phyloP scores from a whole-genome alignment of 2,888 invertebrate genomes.

The Callinectes sapidus region DNA sequence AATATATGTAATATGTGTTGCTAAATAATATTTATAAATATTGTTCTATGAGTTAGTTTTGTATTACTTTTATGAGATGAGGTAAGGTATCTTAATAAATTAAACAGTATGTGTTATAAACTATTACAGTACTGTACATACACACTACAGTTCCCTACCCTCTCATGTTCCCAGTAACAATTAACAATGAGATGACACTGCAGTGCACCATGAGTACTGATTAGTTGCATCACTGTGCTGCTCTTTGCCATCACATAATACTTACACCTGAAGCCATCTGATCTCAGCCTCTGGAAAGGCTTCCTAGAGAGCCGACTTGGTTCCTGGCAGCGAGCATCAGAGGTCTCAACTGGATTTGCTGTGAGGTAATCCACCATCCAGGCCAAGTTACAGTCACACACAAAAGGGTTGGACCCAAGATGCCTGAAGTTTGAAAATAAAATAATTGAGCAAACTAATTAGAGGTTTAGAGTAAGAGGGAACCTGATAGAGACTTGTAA shows the following conservation, averaged over 20 bases:
- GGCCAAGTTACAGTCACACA: constrained; percentile 97
- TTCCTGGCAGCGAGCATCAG: constrained; percentile 82
- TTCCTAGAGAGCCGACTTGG: constrained; percentile 65
- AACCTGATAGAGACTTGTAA: no score
- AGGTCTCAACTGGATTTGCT: constrained; percentile 95
- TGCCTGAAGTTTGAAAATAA: constrained; percentile 81
- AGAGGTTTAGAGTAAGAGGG: background rate
- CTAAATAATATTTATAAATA: background rate
- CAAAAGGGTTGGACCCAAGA: constrained; percentile 96
- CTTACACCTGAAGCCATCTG: constrained; percentile 71
- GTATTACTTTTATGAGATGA: background rate
- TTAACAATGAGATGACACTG: background rate
- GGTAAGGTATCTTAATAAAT: background rate
- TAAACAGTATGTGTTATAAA: background rate
- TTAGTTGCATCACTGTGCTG: background rate
- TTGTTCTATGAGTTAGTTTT: background rate
- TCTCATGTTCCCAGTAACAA: background rate
- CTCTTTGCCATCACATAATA: background rate
- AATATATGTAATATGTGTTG: background rate
- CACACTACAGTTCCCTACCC: background rate
- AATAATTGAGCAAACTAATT: background rate
- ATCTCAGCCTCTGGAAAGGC: constrained; percentile 63
- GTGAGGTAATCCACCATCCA: constrained; percentile 96
- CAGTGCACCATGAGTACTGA: background rate
- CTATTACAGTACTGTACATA: background rate